Evolutionary conservation across 1,140 invertebrate species (phyloP).

Genomic region (Rhopalosiphum maidis): DNA sequence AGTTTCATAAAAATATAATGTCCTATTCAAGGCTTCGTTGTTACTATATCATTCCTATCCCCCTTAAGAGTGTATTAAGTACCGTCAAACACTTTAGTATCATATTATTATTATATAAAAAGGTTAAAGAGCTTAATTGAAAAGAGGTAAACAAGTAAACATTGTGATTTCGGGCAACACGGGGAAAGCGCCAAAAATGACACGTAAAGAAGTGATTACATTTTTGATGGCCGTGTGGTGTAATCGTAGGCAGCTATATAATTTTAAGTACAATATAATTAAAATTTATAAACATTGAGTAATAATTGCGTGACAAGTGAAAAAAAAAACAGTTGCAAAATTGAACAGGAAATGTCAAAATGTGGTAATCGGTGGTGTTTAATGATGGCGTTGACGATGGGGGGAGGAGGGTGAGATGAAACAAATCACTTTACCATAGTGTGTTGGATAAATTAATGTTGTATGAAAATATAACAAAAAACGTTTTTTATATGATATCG

Average conservation of each 20-base stretch:
- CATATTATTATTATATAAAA: not conserved
- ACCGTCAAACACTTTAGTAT: not conserved
- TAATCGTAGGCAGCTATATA: not conserved
- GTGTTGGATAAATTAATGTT: slow-evolving; percentile 16
- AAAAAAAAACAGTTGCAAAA: not conserved
- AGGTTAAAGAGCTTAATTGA: not conserved
- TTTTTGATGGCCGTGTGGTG: not conserved
- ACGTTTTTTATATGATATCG: not conserved
- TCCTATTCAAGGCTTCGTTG: not conserved
- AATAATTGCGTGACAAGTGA: not conserved
- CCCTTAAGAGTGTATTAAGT: not conserved
- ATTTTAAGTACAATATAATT: not conserved
- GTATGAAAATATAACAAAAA: slow-evolving; percentile 7
- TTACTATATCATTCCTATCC: not conserved
- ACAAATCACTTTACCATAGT: not conserved
- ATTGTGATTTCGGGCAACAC: not conserved
- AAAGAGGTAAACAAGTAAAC: slow-evolving; percentile 30
- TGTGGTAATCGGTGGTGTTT: not conserved
- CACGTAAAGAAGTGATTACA: not conserved
- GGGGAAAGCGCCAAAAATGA: not conserved
- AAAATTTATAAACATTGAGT: not conserved
- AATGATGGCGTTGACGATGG: not conserved
- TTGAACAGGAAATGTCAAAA: not conserved
- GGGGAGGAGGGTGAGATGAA: not conserved
- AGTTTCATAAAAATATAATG: not conserved